Evolutionary conservation across 30 jellyfish, hydroid and myxozoan species (phyloP), one percentile per base, ranked within the genome.

Genomic region (Turritopsis dohrnii): DNA sequence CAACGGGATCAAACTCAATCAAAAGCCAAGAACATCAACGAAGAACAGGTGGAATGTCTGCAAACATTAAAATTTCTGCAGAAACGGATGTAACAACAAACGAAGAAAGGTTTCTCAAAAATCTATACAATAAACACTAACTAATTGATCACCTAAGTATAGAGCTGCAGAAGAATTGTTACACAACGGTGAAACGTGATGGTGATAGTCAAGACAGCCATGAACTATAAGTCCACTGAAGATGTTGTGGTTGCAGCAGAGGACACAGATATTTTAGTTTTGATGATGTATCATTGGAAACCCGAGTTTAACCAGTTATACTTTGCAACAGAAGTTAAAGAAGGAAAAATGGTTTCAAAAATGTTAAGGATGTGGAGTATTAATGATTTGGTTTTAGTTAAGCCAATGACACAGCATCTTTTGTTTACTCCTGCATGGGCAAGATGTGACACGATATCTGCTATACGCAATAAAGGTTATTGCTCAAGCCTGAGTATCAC

Each of bases 401-500:
- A 60, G 21, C 73, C 73, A 60, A 76, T 31, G n/a, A 29, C 76
- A 18, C n/a, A 16, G 18, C 19, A 76, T 29, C 0, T 76, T 21
- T 76, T 29, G 30, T 29, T 76, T 24, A 22, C 30, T 29, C 84
- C 25, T 76, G 84, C 77, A 18, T 76, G 84, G 84, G 29, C 23
- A 18, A 25, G 84, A 25, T 76, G 84, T 21, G 84, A 76, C 24
- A 76, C 84, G 30, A 24, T 76, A 18, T 76, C 76, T 25, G 84
- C 84, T 21, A 76, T 31, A 29, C 30, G 16, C 29, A 21, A 28
- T 23, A 19, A 20, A 31, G 84, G 84, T 18, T n/a, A n/a, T n/a
- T n/a, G n/a, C n/a, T n/a, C n/a, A n/a, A n/a, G n/a, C n/a, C n/a
- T n/a, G n/a, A n/a, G n/a, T n/a, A n/a, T n/a, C n/a, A n/a, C n/a